These are phyloP conservation scores for Eupeodes corollae DNA, from an alignment of 1,140 invertebrate species.

Conservation along the genomic window DNA sequence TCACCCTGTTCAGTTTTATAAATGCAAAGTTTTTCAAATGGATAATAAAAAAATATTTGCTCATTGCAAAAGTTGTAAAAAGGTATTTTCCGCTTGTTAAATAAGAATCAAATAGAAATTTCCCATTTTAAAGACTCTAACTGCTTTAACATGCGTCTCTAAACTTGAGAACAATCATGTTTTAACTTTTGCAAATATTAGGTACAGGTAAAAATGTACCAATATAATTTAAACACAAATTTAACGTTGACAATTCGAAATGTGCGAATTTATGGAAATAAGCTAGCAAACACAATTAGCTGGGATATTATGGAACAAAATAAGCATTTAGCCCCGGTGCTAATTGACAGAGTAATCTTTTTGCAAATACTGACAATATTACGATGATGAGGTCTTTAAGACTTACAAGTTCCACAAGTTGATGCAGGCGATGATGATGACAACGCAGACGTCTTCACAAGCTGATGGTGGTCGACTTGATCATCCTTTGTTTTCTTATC, in stretches of 20 bases:
- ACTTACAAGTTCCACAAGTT: constrained; percentile 1
- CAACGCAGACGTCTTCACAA: too few species aligned
- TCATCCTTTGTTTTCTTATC: neutral
- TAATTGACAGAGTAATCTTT: neutral
- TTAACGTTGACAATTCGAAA: too few species aligned
- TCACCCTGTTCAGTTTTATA: too few species aligned
- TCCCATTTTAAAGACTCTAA: neutral
- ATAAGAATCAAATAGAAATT: neutral
- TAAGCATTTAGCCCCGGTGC: neutral
- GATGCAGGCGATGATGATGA: neutral
- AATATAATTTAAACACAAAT: too few species aligned
- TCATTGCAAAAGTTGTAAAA: too few species aligned
- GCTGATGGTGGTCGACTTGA: neutral
- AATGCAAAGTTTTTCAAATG: too few species aligned
- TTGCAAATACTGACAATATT: neutral
- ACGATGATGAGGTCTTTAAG: too few species aligned
- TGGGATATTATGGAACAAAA: neutral
- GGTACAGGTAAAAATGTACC: too few species aligned
- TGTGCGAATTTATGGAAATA: too few species aligned
- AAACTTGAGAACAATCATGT: too few species aligned
- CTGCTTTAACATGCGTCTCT: neutral
- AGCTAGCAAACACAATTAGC: neutral
- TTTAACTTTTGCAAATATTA: too few species aligned
- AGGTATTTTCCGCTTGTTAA: neutral
- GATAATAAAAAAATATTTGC: too few species aligned